Evolutionary conservation across 2,113 vertebrate species (phyloP).

Genomic region (Excalfactoria chinensis): DNA sequence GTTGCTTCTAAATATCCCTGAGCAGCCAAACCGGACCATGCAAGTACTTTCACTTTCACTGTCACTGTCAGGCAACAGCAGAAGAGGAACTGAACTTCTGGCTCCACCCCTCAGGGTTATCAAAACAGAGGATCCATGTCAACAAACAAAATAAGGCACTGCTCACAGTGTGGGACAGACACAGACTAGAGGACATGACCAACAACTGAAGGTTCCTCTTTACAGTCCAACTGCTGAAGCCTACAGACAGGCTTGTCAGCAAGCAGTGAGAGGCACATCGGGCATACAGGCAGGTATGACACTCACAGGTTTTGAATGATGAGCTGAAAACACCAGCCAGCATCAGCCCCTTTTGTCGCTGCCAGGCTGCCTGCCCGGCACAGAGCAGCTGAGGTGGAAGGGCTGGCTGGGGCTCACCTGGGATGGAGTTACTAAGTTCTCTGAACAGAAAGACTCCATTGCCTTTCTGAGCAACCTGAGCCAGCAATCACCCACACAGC

Average conservation of each 20-base stretch:
- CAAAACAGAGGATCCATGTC: neutral
- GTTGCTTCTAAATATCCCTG: too few species aligned
- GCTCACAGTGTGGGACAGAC: neutral
- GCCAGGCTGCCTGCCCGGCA: fast-evolving
- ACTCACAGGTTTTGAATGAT: fast-evolving
- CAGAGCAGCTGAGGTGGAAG: neutral
- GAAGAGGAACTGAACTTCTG: neutral
- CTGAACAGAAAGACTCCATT: neutral
- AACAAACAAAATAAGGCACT: neutral
- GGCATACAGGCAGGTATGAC: fast-evolving
- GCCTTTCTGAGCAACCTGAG: neutral
- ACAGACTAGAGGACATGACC: fast-evolving
- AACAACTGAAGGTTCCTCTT: fast-evolving
- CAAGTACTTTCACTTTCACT: neutral
- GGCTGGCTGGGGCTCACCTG: neutral
- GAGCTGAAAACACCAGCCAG: fast-evolving
- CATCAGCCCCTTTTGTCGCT: fast-evolving
- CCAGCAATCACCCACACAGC: too few species aligned
- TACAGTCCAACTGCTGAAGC: fast-evolving
- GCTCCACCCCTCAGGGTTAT: neutral
- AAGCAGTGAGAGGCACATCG: fast-evolving
- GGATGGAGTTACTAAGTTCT: neutral
- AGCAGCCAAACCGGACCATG: neutral
- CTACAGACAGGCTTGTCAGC: fast-evolving
- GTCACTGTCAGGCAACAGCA: neutral